Evolutionary conservation across 2,113 vertebrate genomes (phyloP), one percentile per base, ranked within the genome.

Genomic region (Oenanthe melanoleuca): DNA sequence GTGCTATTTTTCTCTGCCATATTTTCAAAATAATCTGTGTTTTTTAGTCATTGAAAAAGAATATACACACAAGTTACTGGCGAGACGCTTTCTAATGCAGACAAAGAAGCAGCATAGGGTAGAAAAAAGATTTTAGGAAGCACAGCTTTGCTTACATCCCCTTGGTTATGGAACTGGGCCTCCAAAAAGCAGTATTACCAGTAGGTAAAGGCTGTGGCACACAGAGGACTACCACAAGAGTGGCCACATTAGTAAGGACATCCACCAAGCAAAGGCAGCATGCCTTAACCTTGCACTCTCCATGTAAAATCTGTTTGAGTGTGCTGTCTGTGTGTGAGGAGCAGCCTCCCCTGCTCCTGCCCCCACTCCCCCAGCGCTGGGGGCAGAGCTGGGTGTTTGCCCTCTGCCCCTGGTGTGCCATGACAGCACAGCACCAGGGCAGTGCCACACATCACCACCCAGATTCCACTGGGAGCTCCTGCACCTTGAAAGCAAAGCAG

Each of bases 321-420:
- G 24, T 16, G 52, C 25, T 55, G 22, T 4, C 26, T 66, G 29
- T 11, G 72, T 70, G 29, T 9, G 69, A 78, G 26, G 23, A 29
- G 14, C 42, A 69, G 28, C 9, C 29, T 78, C 49, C 38, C 7
- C 20, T 74, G 52, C 53, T 44, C 3, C 31, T 83, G 37, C 12
- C 24, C n/a, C 49, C 5, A 0, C 2, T 13, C 26, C 33, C 7
- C 10, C 9, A 37, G 82, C 14, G 5, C 28, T 1, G 2, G n/a
- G 26, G 18, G 16, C 2, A 28, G 53, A 28, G 57, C 1, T 28
- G 22, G 9, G 4, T 0, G 1, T 69, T 78, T 55, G 57, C 38
- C 47, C 70, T 12, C 8, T 69, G 64, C 57, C 57, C 57, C 50
- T 22, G 16, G 37, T 45, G 37, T 3, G 6, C 34, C 34, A 18